Evolutionary conservation across 2,113 vertebrate genomes (phyloP), one percentile per base, ranked within the genome.

Genomic region (Corythornis cristatus): DNA sequence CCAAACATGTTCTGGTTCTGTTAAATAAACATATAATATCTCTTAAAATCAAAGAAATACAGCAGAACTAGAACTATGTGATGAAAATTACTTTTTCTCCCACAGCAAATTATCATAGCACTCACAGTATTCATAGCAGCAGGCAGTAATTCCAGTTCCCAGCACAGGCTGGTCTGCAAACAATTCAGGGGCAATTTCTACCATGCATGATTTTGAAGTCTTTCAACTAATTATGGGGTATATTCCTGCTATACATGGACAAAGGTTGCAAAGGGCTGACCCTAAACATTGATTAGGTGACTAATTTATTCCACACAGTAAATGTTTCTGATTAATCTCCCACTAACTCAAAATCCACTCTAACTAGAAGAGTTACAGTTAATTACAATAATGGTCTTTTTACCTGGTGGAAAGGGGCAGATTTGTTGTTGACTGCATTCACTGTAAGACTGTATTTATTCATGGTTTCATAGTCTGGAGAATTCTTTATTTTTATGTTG

Each of bases 391-490:
- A 66, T 10, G 9, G 12, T 43, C 53, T 57, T 79, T 96, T 96
- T 94, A 97, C 97, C 96, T 97, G 51, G 57, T 89, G 8, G 73
- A 96, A 97, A 50, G 96, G 96, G 15, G 89, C 80, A 50, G 96
- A 95, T 91, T 95, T 97, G 51, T 61, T 94, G 87, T 97, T 97
- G 90, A 85, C 42, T 75, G 97, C 96, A 43, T 45, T 96, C 80
- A 96, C 88, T 72, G 82, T 92, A 28, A 96, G 87, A 53, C 6
- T 89, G 81, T 96, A 95, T 35, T 62, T 85, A 71, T 76, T 86
- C 71, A 45, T 46, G 17, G 53, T 70, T 95, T 97, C 96, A 15
- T 96, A 97, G 81, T 96, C 96, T 66, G 93, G 95, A 81, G 89
- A 79, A n/a, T 51, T 94, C 76, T 90, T 97, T 76, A 97, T 91